Evolutionary conservation across 2,888 invertebrate genomes (phyloP).

Genomic region (Tanytarsus gracilentus): DNA sequence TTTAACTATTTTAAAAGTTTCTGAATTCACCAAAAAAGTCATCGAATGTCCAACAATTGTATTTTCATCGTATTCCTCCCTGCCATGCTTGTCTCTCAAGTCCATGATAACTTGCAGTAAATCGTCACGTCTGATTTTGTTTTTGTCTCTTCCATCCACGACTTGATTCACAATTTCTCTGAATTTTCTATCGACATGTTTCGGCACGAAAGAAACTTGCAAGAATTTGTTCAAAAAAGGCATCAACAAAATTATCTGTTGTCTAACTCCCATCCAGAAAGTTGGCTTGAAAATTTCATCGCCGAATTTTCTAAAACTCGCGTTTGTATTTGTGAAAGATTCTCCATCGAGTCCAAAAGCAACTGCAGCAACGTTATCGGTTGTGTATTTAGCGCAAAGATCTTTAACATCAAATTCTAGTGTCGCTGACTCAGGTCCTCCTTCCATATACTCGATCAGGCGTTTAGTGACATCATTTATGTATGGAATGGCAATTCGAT

Average conservation of each 20-base stretch:
- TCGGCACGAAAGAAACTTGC: slow-evolving; percentile 18
- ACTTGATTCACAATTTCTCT: slow-evolving; percentile 4
- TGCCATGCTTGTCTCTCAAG: slow-evolving; percentile 8
- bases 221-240: slow-evolving; percentile 11
- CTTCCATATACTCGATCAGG: slow-evolving; percentile 30
- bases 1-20: not conserved
- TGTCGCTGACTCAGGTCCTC: slow-evolving; percentile 6
- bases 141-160: not conserved
- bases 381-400: slow-evolving; percentile 30
- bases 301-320: slow-evolving; percentile 26
- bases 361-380: slow-evolving; percentile 29
- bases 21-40: slow-evolving; percentile 20
- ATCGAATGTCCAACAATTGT: slow-evolving; percentile 15
- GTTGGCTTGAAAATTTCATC: slow-evolving; percentile 29
- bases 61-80: not conserved
- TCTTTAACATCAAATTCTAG: slow-evolving; percentile 31
- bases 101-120: slow-evolving; percentile 5
- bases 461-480: slow-evolving; percentile 18
- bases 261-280: slow-evolving; percentile 8
- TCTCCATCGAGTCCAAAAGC: slow-evolving; percentile 30
- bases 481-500: slow-evolving; percentile 20
- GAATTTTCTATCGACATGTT: not conserved
- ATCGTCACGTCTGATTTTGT: not conserved
- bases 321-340: slow-evolving; percentile 30
- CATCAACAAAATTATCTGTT: slow-evolving; percentile 13